phyloP scores from a whole-genome alignment of 2,113 vertebrate genomes.

The Serilophus lunatus region DNA sequence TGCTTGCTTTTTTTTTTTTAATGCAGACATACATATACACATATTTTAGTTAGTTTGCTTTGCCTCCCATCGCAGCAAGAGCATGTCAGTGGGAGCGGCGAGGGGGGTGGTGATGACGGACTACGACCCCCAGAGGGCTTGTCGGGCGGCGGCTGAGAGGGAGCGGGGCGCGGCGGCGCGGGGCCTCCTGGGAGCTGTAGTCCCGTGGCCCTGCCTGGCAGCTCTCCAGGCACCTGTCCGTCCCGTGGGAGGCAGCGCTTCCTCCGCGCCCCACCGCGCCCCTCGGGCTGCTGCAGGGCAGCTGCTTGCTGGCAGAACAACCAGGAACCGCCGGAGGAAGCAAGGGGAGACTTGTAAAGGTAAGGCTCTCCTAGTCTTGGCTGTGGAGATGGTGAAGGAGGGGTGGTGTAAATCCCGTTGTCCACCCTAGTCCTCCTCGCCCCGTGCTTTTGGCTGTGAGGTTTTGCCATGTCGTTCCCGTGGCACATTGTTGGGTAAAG shows the following conservation, averaged over 20 bases:
- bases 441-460: neutral
- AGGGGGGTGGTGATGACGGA: neutral
- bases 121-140: neutral
- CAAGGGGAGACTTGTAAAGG: neutral
- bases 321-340: neutral
- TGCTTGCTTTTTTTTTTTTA: neutral
- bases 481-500: neutral
- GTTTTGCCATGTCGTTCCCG: neutral
- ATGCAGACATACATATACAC: neutral
- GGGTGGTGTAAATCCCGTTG: neutral
- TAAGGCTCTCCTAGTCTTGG: neutral
- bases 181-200: slow-evolving; percentile 38
- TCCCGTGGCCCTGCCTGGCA: fast-evolving
- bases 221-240: neutral
- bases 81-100: fast-evolving
- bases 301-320: neutral
- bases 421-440: neutral
- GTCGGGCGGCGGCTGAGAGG: fast-evolving
- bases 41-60: neutral
- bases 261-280: neutral
- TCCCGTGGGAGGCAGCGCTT: neutral
- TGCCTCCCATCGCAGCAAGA: too few species aligned
- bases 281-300: neutral
- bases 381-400: neutral
- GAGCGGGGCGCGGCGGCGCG: fast-evolving